phyloP scores from a whole-genome alignment of 1,140 invertebrate genomes.

The Branchinecta lindahli region DNA sequence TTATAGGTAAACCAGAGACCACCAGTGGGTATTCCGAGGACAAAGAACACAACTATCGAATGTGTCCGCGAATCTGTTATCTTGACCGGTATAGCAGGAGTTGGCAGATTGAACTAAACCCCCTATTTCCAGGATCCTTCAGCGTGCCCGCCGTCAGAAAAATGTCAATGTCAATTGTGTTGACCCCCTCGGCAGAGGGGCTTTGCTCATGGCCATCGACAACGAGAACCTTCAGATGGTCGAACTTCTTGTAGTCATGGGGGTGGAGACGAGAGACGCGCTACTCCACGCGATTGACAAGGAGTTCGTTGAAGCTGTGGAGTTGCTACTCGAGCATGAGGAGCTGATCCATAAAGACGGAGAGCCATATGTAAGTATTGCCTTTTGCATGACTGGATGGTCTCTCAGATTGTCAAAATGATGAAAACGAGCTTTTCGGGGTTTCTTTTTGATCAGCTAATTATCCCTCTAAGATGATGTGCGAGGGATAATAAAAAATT shows the following conservation, averaged over 20 bases:
- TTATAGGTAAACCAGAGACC: too few species aligned
- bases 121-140: slow-evolving; percentile 52
- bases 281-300: slow-evolving; percentile 75
- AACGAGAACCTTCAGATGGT: slow-evolving; percentile 86
- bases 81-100: too few species aligned
- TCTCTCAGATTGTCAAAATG: too few species aligned
- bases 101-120: too few species aligned
- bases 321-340: slow-evolving; percentile 68
- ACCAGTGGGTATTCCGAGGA: too few species aligned
- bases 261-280: slow-evolving; percentile 66
- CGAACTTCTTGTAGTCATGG: slow-evolving; percentile 68
- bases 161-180: slow-evolving; percentile 71
- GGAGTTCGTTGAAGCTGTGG: slow-evolving; percentile 86
- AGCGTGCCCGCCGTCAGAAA: slow-evolving; percentile 44
- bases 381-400: too few species aligned
- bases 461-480: too few species aligned
- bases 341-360: slow-evolving; percentile 62
- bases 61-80: too few species aligned
- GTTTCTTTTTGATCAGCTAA: too few species aligned
- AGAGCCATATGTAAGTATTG: slow-evolving; percentile 45
- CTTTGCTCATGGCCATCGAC: slow-evolving; percentile 67
- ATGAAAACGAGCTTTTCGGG: too few species aligned
- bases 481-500: too few species aligned
- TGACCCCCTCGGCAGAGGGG: slow-evolving; percentile 65
- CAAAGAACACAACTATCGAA: too few species aligned